A percentile compares a stretch with the other conserved stretches of the same genome.
Conservation (phyloP, 1,140 invertebrate genomes). For the Carposina sasakii region DNA sequence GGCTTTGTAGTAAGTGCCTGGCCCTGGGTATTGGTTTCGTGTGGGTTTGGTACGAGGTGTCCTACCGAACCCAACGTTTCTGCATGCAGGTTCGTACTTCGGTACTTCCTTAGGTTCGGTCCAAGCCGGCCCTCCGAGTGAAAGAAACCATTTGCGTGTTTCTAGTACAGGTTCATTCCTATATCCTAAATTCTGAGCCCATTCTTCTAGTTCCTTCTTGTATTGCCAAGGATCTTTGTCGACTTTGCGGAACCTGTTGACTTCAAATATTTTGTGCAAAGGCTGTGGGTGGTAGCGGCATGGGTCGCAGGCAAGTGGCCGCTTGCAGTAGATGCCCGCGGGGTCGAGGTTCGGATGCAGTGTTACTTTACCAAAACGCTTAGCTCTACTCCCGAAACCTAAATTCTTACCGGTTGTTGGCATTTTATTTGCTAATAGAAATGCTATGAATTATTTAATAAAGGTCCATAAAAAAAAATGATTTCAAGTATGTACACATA, state of each 20-base stretch:
- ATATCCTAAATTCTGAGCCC: conserved; percentile 58
- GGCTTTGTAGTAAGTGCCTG: conserved; percentile 48
- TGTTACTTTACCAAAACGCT: conserved; percentile 47
- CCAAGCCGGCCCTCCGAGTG: conserved; percentile 57
- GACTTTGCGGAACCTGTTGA: conserved; percentile 30
- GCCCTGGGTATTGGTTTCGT: conserved; percentile 35
- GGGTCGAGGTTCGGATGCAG: conserved; percentile 52
- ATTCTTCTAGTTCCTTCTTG: conserved; percentile 56
- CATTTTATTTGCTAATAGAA: background rate
- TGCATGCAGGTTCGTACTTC: conserved; percentile 40
- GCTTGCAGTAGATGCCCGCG: conserved; percentile 38
- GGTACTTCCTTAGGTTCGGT: conserved; percentile 23
- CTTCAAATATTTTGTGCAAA: conserved; percentile 34
- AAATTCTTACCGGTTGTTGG: background rate
- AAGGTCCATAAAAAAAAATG: no score
- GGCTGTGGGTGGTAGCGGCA: conserved; percentile 45
- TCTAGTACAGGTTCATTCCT: conserved; percentile 52
- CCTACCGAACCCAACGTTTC: conserved; percentile 52
- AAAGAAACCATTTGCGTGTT: conserved; percentile 34
- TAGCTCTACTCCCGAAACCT: conserved; percentile 32
- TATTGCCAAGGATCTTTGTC: conserved; percentile 51
- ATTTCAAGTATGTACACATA: no score
- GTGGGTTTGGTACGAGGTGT: conserved; percentile 29
- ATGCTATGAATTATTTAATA: background rate
- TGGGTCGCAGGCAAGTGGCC: conserved; percentile 45